Evolutionary conservation across 2,113 vertebrate genomes (phyloP).

Genomic region (human (Homo sapiens)): DNA sequence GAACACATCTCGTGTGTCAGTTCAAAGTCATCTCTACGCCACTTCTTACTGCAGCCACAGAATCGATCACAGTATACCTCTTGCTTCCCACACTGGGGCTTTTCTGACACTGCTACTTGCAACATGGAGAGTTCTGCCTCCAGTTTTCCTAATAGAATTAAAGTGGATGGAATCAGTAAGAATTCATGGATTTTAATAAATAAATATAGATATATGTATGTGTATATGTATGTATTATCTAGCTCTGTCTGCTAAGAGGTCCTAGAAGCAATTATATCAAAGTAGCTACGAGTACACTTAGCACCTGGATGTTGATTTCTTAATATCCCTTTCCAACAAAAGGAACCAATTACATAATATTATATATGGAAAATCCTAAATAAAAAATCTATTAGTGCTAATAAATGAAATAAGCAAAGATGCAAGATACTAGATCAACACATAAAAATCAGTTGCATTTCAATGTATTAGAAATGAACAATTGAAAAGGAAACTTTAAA

Average conservation of each 20-base stretch:
- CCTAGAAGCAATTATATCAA: background rate
- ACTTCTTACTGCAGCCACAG: background rate
- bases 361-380: background rate
- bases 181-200: background rate
- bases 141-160: background rate
- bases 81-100: background rate
- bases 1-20: background rate
- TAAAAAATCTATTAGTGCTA: background rate
- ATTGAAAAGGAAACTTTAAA: background rate
- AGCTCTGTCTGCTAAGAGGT: background rate
- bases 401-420: background rate
- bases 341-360: background rate
- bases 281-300: background rate
- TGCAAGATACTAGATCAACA: background rate
- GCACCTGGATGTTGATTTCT: background rate
- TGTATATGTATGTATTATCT: background rate
- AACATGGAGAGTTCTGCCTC: background rate
- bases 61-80: background rate
- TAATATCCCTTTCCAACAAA: background rate
- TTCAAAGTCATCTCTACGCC: background rate
- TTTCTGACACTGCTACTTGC: background rate
- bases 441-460: background rate
- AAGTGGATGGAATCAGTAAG: background rate
- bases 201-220: background rate
- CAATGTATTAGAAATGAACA: background rate